These are phyloP conservation scores for Gymnarchus niloticus DNA, from an alignment of 2,113 vertebrate genomes.

Conservation along the genomic window DNA sequence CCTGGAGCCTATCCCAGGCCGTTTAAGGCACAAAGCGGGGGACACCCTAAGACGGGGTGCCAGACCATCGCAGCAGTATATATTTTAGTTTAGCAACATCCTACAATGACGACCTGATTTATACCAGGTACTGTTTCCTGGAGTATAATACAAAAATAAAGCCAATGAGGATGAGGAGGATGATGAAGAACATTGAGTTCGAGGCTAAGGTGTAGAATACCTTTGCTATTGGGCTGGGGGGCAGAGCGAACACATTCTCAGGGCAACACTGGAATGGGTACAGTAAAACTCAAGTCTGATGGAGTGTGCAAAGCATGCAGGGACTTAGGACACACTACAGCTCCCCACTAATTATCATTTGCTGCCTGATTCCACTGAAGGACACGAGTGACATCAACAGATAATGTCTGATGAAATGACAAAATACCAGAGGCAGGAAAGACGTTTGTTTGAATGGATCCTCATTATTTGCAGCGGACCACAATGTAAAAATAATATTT, in stretches of 20 bases:
- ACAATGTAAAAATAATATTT: not conserved
- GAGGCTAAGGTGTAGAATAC: not conserved
- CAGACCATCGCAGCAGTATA: too few relatives aligned
- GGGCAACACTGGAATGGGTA: not conserved
- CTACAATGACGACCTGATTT: too few relatives aligned
- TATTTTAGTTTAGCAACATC: too few relatives aligned
- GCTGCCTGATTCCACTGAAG: not conserved
- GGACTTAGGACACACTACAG: not conserved
- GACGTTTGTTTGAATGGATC: not conserved
- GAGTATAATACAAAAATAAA: too few relatives aligned
- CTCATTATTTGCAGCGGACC: not conserved
- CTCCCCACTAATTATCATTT: conserved; percentile 4
- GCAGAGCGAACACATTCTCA: not conserved
- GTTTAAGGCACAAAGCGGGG: too few relatives aligned
- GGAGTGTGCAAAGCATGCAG: not conserved
- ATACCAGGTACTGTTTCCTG: too few relatives aligned
- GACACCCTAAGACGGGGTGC: too few relatives aligned
- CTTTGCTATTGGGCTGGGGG: not conserved
- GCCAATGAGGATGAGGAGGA: too few relatives aligned
- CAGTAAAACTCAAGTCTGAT: not conserved
- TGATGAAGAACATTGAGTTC: not conserved
- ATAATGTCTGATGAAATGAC: conserved; percentile 1
- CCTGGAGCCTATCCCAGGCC: too few relatives aligned
- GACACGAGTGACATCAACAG: not conserved
- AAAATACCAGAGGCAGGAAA: not conserved